Percentiles rank a stretch among this genome's conserved stretches.
Conservation (phyloP, 2,113 vertebrate species). For the Myrmecobius fasciatus region DNA sequence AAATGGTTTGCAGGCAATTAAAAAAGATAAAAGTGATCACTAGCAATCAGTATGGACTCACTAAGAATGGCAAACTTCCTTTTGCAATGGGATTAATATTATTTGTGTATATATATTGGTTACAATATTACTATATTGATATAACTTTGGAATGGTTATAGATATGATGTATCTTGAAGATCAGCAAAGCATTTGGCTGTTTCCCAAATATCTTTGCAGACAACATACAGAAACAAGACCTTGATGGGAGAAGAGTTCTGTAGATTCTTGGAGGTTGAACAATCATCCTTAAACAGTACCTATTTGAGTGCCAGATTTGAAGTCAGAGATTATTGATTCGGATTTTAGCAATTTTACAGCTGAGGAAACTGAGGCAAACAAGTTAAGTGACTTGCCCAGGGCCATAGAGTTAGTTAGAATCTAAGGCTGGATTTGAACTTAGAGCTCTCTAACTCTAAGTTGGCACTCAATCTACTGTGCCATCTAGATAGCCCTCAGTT, state of each 20-base stretch:
- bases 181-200: background rate
- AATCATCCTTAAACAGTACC: background rate
- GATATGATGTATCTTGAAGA: background rate
- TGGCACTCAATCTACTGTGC: no score
- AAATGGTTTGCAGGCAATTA: background rate
- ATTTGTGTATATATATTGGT: background rate
- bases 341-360: background rate
- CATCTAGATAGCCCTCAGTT: no score
- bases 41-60: background rate
- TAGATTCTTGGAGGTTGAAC: conserved; percentile 38
- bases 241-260: background rate
- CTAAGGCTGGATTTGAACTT: no score
- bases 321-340: background rate
- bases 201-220: background rate
- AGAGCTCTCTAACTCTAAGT: no score
- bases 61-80: background rate
- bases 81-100: background rate
- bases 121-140: no score
- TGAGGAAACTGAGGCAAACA: background rate
- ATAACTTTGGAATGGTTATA: background rate
- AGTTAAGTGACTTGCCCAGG: background rate
- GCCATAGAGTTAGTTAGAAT: no score
- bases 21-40: background rate
- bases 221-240: background rate
- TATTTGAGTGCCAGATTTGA: background rate